Evolutionary conservation across 2,113 vertebrate genomes (phyloP).

Genomic region (Silurus meridionalis): DNA sequence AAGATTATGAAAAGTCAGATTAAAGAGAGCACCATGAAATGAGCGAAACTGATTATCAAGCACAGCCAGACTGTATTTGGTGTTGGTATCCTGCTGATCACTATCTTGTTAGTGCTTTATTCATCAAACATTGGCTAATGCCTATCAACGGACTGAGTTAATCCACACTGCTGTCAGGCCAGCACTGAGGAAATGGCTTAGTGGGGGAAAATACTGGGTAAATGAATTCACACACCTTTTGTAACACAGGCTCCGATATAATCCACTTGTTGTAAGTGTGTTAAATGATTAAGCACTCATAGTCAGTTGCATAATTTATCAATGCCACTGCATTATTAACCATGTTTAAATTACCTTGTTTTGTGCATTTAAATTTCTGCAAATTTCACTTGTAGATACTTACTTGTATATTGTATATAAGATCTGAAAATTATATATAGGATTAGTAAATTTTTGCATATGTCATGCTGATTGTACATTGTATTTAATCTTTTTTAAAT

Average conservation of each 20-base stretch:
- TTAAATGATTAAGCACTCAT: constrained; percentile 38
- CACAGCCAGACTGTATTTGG: constrained; percentile 71
- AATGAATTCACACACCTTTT: constrained; percentile 16
- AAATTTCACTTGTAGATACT: background rate
- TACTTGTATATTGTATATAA: no score
- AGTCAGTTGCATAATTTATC: background rate
- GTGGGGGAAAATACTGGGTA: constrained; percentile 38
- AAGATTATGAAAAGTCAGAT: constrained; percentile 74
- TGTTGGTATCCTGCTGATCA: constrained; percentile 68
- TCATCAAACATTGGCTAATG: constrained; percentile 68
- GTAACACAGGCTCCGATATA: constrained; percentile 26
- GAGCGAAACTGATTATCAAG: constrained; percentile 71
- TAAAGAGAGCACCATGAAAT: constrained; percentile 68
- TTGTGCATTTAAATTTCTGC: background rate
- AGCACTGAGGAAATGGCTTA: constrained; percentile 52
- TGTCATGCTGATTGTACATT: no score
- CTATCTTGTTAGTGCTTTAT: constrained; percentile 72
- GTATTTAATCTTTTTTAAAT: no score
- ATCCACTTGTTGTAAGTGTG: constrained; percentile 18
- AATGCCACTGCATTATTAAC: constrained; percentile 24
- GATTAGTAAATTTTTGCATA: no score
- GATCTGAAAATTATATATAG: no score
- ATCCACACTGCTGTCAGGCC: constrained; percentile 57
- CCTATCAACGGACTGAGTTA: constrained; percentile 64
- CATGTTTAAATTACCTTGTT: constrained; percentile 12